A percentile compares a stretch with the other conserved stretches of the same genome.
Conservation (phyloP, 1,140 invertebrate genomes). For the Neodiprion fabricii region DNA sequence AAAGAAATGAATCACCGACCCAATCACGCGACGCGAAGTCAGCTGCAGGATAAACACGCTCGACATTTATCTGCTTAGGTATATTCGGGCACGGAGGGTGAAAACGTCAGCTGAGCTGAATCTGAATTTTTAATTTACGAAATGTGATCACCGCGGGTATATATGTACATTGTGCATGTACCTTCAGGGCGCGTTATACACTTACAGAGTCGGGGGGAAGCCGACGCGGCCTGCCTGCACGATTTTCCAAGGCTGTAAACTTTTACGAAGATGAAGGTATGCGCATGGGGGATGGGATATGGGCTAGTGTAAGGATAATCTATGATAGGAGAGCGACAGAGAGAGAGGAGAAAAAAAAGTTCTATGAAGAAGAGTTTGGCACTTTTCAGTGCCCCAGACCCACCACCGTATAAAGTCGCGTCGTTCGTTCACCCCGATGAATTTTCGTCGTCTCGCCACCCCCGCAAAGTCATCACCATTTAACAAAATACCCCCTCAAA, state of each 20-base stretch:
- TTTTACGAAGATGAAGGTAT: constrained; percentile 5
- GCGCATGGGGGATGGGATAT: not conserved
- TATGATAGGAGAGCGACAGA: not conserved
- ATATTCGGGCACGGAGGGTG: not conserved
- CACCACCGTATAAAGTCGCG: too few relatives aligned
- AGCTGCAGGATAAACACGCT: not conserved
- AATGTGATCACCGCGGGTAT: not conserved
- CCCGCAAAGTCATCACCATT: too few relatives aligned
- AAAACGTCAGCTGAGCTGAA: not conserved
- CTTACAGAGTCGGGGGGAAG: not conserved
- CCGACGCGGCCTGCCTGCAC: not conserved
- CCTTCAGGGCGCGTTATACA: too few relatives aligned
- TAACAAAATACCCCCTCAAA: too few relatives aligned
- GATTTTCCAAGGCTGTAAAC: not conserved
- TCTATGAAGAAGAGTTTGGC: not conserved
- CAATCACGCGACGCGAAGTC: not conserved
- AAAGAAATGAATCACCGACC: not conserved
- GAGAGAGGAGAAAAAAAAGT: not conserved
- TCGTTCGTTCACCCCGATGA: too few relatives aligned
- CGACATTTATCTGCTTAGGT: not conserved
- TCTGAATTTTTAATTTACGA: constrained; percentile 3
- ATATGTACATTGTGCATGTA: too few relatives aligned
- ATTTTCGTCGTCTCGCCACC: too few relatives aligned
- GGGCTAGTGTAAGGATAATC: not conserved
- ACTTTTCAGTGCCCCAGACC: not conserved